Evolutionary conservation across 2,888 invertebrate species (phyloP).

Genomic region (Metellina segmentata): DNA sequence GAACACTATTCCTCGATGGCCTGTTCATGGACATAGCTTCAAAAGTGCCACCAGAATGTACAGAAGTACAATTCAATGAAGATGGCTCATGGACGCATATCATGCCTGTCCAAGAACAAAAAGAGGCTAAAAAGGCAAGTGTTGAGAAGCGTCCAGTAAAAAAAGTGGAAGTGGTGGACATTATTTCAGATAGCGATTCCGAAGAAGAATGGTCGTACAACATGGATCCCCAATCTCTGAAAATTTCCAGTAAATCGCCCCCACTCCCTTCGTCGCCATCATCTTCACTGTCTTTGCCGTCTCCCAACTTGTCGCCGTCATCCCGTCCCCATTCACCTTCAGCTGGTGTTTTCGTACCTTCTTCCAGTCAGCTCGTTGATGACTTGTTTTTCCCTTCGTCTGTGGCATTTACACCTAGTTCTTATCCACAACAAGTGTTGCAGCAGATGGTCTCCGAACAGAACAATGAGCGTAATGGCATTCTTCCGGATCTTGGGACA

Average conservation of each 20-base stretch:
- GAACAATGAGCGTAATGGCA: background rate
- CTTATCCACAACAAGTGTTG: background rate
- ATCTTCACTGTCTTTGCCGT: constrained; percentile 4
- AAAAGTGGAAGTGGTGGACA: constrained; percentile 63
- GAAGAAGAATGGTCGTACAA: constrained; percentile 50
- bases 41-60: constrained; percentile 79
- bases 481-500: constrained; percentile 45
- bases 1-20: constrained; percentile 95
- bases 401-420: background rate
- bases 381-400: background rate
- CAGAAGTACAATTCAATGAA: constrained; percentile 81
- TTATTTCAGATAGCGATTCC: constrained; percentile 60
- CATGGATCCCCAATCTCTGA: constrained; percentile 17
- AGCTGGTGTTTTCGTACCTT: background rate
- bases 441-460: background rate
- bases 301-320: background rate
- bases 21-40: constrained; percentile 81
- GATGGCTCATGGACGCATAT: constrained; percentile 82
- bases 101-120: constrained; percentile 78
- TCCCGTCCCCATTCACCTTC: background rate
- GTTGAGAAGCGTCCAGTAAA: constrained; percentile 24
- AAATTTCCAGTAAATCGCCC: background rate
- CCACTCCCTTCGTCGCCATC: constrained; percentile 8
- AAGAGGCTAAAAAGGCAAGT: constrained; percentile 33
- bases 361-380: background rate